Evolutionary conservation across 30 jellyfish, hydroid and myxozoan species (phyloP).

Genomic region (Hydractinia symbiolongicarpus): DNA sequence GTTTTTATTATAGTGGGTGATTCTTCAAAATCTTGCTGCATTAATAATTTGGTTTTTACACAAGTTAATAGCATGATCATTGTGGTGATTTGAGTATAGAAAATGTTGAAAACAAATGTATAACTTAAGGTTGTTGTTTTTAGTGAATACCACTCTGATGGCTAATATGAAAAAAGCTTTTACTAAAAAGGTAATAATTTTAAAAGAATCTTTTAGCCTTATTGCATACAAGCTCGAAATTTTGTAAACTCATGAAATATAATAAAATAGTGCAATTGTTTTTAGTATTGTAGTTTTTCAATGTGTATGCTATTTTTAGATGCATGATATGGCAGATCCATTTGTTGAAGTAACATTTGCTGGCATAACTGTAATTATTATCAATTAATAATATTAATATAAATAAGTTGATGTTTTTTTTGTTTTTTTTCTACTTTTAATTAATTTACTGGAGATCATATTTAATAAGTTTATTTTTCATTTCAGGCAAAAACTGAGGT

Average conservation of each 20-base stretch:
- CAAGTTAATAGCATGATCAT: too few relatives aligned
- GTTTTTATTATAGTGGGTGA: too few relatives aligned
- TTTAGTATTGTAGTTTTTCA: not conserved
- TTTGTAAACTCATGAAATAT: not conserved
- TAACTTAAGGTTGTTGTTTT: constrained; percentile 3
- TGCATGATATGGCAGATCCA: constrained; percentile 83
- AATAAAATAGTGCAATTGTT: not conserved
- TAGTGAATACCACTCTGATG: constrained; percentile 92
- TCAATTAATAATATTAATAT: not conserved
- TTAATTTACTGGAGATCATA: not conserved
- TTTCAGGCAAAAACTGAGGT: constrained; percentile 67
- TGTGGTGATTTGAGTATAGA: too few relatives aligned
- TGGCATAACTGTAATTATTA: constrained; percentile 60
- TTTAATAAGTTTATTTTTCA: not conserved
- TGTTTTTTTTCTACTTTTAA: not conserved
- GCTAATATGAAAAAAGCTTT: constrained; percentile 94
- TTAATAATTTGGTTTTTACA: too few relatives aligned
- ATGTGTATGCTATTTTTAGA: constrained; percentile 31
- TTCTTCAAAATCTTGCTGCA: too few relatives aligned
- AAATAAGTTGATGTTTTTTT: not conserved
- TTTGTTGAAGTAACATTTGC: constrained; percentile 88
- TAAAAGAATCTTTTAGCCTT: not conserved
- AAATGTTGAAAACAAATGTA: too few relatives aligned
- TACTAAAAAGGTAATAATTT: constrained; percentile 63
- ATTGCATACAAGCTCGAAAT: not conserved